These are phyloP conservation scores for Phenganax subtilis DNA, from an alignment of 92 coral and sea anemone genomes.

Conservation along the genomic window DNA sequence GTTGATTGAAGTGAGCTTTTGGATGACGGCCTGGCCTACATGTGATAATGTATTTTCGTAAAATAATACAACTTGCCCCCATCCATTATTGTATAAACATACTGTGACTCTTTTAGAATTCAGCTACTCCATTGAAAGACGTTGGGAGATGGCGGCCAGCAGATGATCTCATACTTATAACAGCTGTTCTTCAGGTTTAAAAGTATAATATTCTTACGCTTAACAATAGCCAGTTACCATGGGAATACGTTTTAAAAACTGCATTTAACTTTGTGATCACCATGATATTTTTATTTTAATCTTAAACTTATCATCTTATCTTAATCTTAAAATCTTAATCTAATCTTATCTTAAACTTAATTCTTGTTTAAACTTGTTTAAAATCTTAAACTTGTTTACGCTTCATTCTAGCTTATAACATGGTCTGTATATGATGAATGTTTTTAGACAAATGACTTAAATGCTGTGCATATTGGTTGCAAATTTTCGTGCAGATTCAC, in stretches of 20 bases:
- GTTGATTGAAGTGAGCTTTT: not conserved
- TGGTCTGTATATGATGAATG: not conserved
- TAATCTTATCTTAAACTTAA: too few relatives aligned
- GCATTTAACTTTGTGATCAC: not conserved
- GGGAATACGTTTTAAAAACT: not conserved
- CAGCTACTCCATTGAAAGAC: conserved; percentile 89
- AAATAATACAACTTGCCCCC: too few relatives aligned
- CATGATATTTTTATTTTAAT: too few relatives aligned
- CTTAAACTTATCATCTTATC: too few relatives aligned
- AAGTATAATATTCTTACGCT: not conserved
- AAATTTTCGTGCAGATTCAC: conserved; percentile 91
- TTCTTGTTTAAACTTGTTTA: too few relatives aligned
- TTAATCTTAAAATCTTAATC: too few relatives aligned
- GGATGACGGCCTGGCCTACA: not conserved
- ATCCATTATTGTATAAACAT: not conserved
- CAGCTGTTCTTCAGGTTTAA: conserved; percentile 88
- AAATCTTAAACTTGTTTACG: too few relatives aligned
- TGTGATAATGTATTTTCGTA: too few relatives aligned
- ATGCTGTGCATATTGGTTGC: conserved; percentile 82
- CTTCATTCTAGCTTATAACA: not conserved
- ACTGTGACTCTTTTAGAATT: not conserved
- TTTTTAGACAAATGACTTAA: conserved; percentile 80
- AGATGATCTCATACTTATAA: conserved; percentile 88
- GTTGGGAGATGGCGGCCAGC: conserved; percentile 98
- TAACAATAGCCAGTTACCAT: too few relatives aligned